Evolutionary conservation across 2,888 invertebrate species (phyloP).

Genomic region (Protodeltote pygarga): DNA sequence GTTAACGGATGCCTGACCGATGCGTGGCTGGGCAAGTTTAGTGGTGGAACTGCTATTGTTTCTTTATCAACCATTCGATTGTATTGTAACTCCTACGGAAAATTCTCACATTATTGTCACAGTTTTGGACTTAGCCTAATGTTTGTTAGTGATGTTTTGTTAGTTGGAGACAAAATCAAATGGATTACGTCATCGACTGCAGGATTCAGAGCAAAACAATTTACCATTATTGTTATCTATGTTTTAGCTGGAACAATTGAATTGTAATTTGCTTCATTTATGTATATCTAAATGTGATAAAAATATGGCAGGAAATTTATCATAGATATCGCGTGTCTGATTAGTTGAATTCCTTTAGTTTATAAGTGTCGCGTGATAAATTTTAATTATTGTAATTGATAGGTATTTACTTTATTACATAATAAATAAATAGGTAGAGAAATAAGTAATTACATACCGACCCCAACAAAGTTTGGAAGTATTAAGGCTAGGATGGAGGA

Average conservation of each 20-base stretch:
- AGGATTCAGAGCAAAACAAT: conserved; percentile 5
- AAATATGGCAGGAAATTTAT: no score
- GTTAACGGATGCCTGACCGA: conserved; percentile 65
- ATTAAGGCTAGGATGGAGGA: no score
- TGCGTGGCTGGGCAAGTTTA: conserved; percentile 31
- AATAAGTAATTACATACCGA: no score
- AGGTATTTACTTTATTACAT: no score
- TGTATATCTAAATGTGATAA: no score
- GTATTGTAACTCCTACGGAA: conserved; percentile 24
- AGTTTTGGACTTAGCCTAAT: conserved; percentile 38
- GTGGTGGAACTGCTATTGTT: conserved; percentile 59
- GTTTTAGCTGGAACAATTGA: conserved; percentile 4
- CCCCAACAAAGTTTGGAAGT: no score
- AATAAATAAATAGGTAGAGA: no score
- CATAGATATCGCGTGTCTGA: no score
- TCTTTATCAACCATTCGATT: conserved; percentile 45
- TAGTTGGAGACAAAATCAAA: conserved; percentile 20
- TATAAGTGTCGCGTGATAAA: no score
- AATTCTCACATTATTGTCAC: conserved; percentile 39
- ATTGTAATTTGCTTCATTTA: neutral
- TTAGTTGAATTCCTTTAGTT: no score
- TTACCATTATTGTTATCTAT: conserved; percentile 21
- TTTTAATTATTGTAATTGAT: no score
- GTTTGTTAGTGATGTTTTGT: conserved; percentile 14
- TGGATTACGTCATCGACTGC: conserved; percentile 7